Evolutionary conservation across 2,797 vertebrate species (phyloP).

Genomic region (Silurus aristotelis): DNA sequence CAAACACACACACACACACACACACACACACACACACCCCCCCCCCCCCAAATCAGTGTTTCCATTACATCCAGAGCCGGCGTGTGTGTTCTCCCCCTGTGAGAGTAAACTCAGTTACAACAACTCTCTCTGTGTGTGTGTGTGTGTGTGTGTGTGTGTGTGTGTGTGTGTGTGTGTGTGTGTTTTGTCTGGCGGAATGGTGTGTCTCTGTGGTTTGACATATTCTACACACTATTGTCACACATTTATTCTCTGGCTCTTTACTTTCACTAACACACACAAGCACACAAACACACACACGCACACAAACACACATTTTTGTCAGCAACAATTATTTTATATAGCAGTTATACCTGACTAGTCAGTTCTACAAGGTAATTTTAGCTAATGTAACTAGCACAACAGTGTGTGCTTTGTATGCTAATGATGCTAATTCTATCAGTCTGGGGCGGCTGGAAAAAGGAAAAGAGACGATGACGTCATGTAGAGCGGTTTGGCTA

Average conservation of each 20-base stretch:
- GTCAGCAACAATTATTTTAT: too few relatives aligned
- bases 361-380: neutral
- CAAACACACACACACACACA: conserved; percentile 10
- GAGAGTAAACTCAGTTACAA: neutral
- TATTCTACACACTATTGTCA: neutral
- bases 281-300: neutral
- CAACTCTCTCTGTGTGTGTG: neutral
- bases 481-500: neutral
- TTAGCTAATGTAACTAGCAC: neutral
- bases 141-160: neutral
- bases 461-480: neutral
- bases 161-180: neutral
- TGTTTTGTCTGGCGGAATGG: neutral
- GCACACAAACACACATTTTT: neutral
- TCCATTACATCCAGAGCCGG: conserved; percentile 21
- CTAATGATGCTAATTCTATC: neutral
- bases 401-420: neutral
- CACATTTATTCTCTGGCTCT: neutral
- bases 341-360: too few relatives aligned
- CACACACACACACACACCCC: neutral
- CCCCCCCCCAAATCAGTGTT: conserved; percentile 26
- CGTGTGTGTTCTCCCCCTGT: neutral
- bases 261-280: neutral
- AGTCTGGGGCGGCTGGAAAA: neutral
- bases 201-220: neutral